phyloP scores from a whole-genome alignment of 2,113 vertebrate genomes.

The Neodon shergylaensis region DNA sequence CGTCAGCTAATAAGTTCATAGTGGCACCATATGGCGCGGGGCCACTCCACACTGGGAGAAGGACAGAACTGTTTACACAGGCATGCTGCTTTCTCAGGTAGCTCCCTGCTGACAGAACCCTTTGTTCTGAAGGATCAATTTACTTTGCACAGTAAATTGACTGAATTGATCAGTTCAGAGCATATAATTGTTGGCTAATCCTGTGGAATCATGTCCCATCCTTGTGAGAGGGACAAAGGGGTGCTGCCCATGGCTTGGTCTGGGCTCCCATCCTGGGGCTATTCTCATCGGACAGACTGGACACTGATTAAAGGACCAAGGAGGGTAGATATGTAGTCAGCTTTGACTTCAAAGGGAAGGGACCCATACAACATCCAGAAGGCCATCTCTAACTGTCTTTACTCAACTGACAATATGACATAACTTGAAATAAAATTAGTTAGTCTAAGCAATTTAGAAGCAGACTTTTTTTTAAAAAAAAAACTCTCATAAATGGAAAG shows the following conservation, averaged over 20 bases:
- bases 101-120: slow-evolving; percentile 89
- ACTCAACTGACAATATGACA: background rate
- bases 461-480: slow-evolving; percentile 8
- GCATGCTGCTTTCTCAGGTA: slow-evolving; percentile 96
- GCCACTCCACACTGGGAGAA: slow-evolving; percentile 89
- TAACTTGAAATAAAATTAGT: background rate
- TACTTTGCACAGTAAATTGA: slow-evolving; percentile 95
- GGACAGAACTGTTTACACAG: slow-evolving; percentile 95
- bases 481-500: slow-evolving; percentile 8
- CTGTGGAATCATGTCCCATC: slow-evolving; percentile 94
- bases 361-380: slow-evolving; percentile 34
- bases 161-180: slow-evolving; percentile 95
- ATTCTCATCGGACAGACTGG: slow-evolving; percentile 83
- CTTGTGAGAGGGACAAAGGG: slow-evolving; percentile 91
- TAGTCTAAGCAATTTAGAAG: background rate
- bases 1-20: slow-evolving; percentile 96
- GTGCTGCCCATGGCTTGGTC: slow-evolving; percentile 83
- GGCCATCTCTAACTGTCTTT: slow-evolving; percentile 46
- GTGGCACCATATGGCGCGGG: slow-evolving; percentile 95
- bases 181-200: slow-evolving; percentile 95
- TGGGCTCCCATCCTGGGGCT: slow-evolving; percentile 68
- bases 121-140: slow-evolving; percentile 95
- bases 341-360: slow-evolving; percentile 61
- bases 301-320: slow-evolving; percentile 86
- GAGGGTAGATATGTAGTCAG: slow-evolving; percentile 81